phyloP scores from a whole-genome alignment of 2,797 vertebrate species.

The Catamblyrhynchus diadema region DNA sequence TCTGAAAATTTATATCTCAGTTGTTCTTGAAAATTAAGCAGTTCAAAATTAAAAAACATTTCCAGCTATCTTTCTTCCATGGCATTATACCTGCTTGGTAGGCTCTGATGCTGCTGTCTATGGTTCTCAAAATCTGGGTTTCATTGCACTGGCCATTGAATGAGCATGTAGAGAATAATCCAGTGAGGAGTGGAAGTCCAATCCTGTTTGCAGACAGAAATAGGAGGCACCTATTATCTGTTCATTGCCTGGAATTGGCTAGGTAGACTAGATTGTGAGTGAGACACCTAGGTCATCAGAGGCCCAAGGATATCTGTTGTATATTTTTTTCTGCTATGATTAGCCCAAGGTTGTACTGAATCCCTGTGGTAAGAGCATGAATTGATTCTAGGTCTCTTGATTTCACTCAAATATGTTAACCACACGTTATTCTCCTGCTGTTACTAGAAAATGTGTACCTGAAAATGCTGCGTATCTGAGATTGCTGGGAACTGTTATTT shows the following conservation, averaged over 20 bases:
- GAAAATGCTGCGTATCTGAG: background rate
- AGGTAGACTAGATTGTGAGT: background rate
- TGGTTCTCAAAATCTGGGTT: background rate
- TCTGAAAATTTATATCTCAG: background rate
- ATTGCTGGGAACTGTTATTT: background rate
- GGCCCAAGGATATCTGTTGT: background rate
- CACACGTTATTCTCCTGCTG: background rate
- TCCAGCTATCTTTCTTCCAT: background rate
- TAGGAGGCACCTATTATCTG: background rate
- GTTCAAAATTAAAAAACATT: background rate
- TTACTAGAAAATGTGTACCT: background rate
- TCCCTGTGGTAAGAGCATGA: background rate
- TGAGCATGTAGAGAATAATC: background rate
- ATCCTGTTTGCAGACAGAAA: background rate
- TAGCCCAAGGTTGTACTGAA: background rate
- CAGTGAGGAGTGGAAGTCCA: background rate
- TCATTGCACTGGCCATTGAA: background rate
- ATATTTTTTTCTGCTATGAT: background rate
- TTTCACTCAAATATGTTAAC: background rate
- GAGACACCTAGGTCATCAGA: background rate
- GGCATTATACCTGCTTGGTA: background rate
- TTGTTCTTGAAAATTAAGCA: background rate
- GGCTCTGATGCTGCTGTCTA: background rate
- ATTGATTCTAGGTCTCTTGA: slow-evolving; percentile 4
- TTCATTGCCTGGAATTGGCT: background rate